Conservation (phyloP, 1,140 invertebrate genomes). For the Trichonephila inaurata region DNA sequence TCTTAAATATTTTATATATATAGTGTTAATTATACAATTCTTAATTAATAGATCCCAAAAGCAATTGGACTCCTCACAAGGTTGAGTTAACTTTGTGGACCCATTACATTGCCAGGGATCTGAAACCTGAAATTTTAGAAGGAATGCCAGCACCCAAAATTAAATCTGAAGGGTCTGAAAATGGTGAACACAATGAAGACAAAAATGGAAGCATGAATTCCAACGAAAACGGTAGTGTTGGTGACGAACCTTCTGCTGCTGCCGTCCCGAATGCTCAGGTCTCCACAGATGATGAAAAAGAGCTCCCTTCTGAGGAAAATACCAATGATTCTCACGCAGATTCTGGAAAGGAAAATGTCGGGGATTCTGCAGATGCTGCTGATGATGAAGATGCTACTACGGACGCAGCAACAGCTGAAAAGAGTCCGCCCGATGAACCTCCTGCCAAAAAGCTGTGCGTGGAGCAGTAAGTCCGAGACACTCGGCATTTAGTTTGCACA, state of each 20-base stretch:
- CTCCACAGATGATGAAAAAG: constrained; percentile 61
- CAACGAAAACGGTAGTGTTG: constrained; percentile 41
- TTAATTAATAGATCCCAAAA: constrained; percentile 81
- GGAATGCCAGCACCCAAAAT: constrained; percentile 84
- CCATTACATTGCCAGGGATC: constrained; percentile 90
- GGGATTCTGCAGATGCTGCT: constrained; percentile 49
- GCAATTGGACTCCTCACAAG: constrained; percentile 89
- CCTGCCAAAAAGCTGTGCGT: constrained; percentile 70
- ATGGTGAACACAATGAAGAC: constrained; percentile 66
- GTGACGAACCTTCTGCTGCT: constrained; percentile 29
- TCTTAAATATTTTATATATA: neutral
- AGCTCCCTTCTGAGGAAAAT: constrained; percentile 69
- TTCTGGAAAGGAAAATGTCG: constrained; percentile 73
- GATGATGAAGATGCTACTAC: constrained; percentile 42
- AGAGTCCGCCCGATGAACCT: constrained; percentile 68
- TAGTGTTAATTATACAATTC: too few relatives aligned
- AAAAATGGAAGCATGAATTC: neutral
- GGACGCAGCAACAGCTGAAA: constrained; percentile 13
- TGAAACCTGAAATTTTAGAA: constrained; percentile 90
- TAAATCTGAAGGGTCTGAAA: constrained; percentile 19
- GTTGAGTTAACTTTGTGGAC: constrained; percentile 95
- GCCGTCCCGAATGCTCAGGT: constrained; percentile 35
- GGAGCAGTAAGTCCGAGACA: constrained; percentile 62
- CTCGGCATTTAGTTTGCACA: constrained; percentile 71
- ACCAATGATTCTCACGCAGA: constrained; percentile 75